Conservation (phyloP, 2,888 invertebrate genomes). For the Anoplius nigerrimus region DNA sequence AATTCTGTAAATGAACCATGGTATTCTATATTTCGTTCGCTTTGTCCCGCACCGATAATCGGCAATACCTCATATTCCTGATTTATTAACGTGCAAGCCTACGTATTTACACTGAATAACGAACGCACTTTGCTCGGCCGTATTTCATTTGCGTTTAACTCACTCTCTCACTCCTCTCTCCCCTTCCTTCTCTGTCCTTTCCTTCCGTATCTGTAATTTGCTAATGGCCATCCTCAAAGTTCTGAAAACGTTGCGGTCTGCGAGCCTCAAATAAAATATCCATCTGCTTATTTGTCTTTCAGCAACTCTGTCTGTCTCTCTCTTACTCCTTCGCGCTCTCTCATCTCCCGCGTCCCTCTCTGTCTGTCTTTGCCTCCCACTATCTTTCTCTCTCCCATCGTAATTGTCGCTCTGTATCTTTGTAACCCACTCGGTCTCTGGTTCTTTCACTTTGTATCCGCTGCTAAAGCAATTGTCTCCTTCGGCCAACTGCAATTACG, state of each 20-base stretch:
- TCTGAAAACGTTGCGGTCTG: background rate
- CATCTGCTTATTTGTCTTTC: no score
- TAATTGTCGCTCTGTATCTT: background rate
- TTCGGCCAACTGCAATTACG: conserved; percentile 3
- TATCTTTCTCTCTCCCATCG: no score
- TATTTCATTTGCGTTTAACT: background rate
- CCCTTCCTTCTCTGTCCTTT: background rate
- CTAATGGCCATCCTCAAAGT: no score
- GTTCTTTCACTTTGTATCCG: no score
- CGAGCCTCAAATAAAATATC: background rate
- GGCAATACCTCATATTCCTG: no score
- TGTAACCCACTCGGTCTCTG: no score
- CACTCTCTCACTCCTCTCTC: background rate
- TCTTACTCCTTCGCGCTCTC: background rate
- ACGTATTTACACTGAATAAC: no score
- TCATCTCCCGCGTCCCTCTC: background rate
- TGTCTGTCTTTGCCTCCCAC: background rate
- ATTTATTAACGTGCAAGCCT: no score
- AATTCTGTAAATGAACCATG: no score
- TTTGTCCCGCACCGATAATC: no score
- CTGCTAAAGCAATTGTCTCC: background rate
- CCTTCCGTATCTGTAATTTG: background rate
- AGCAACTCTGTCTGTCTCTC: background rate
- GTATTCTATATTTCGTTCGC: no score
- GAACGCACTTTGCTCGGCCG: background rate